Evolutionary conservation across 2,888 invertebrate genomes (phyloP).

Genomic region (Diogma glabrata): DNA sequence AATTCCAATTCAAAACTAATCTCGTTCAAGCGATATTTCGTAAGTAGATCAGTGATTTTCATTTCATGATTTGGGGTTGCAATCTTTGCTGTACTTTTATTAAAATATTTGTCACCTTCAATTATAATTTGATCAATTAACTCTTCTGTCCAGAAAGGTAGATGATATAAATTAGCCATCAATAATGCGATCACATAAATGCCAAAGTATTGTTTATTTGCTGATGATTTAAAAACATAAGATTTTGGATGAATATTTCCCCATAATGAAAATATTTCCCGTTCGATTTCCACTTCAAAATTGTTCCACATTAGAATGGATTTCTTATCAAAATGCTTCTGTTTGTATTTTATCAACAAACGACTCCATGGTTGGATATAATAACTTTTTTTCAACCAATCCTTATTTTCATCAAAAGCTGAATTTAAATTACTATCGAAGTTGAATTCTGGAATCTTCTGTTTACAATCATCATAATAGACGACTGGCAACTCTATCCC

Average conservation of each 20-base stretch:
- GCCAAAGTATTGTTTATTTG: slow-evolving; percentile 52
- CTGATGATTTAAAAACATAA: slow-evolving; percentile 39
- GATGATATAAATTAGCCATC: slow-evolving; percentile 45
- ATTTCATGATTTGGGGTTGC: slow-evolving; percentile 44
- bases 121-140: slow-evolving; percentile 50
- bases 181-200: slow-evolving; percentile 47
- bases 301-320: slow-evolving; percentile 42
- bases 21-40: slow-evolving; percentile 44
- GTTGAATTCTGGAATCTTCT: too few species aligned
- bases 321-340: slow-evolving; percentile 27
- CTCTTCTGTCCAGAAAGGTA: slow-evolving; percentile 50
- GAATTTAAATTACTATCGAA: too few species aligned
- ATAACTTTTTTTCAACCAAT: slow-evolving; percentile 28
- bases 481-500: too few species aligned
- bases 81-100: slow-evolving; percentile 39
- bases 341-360: slow-evolving; percentile 23
- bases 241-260: slow-evolving; percentile 52
- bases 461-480: too few species aligned
- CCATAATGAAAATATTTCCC: slow-evolving; percentile 56
- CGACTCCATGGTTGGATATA: slow-evolving; percentile 29
- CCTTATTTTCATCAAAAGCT: too few species aligned
- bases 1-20: background rate
- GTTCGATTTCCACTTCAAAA: slow-evolving; percentile 56
- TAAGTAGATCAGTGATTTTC: slow-evolving; percentile 42
- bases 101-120: slow-evolving; percentile 46